Base-by-base conservation (phyloP, 92 coral and sea anemone species). In the Phenganax marumi region DNA sequence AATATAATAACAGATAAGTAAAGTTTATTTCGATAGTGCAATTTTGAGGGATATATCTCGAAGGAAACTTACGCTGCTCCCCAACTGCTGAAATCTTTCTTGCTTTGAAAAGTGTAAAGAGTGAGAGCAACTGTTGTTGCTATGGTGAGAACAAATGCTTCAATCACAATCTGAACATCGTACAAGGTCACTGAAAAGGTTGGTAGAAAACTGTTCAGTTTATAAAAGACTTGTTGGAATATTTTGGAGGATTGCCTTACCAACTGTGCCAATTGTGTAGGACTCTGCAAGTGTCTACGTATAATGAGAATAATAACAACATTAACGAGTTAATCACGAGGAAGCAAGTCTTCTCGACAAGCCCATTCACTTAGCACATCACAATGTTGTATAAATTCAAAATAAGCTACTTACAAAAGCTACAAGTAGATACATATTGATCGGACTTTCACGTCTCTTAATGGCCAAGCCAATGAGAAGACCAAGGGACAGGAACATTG, bases 51-150 rank as follows among this genome's bases (percentile, higher is more conserved):
- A 9, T 53, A 80, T 9, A 1, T 23, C 61, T 47, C 10, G 21
- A 60, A 57, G 9, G 6, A 73, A n/a, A 50, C 92, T 81, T 94
- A 95, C 98, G 97, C 98, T 3, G 98, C 98, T 13, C 98, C 98
- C 98, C 98, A 95, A 10, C 93, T 85, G 54, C 98, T 95, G 92
- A 92, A 95, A 71, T 95, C 98, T 63, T 79, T 89, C 89, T 95
- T 95, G 96, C 98, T 95, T 61, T 95, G 98, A 47, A 95, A 84
- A 22, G 98, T 95, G 92, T 95, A 95, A 82, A 92, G 75, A 0
- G 98, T 95, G 50, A 95, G 90, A 12, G 98, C 98, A 71, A 90
- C 78, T 19, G 98, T 95, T 39, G 98, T 95, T 8, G 97, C 96
- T 70, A 91, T 91, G 47, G 98, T 95, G 78, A 95, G 89, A 75